Base-by-base conservation (phyloP, 2,888 invertebrate genomes). In the Lordiphosa fenestrarum region DNA sequence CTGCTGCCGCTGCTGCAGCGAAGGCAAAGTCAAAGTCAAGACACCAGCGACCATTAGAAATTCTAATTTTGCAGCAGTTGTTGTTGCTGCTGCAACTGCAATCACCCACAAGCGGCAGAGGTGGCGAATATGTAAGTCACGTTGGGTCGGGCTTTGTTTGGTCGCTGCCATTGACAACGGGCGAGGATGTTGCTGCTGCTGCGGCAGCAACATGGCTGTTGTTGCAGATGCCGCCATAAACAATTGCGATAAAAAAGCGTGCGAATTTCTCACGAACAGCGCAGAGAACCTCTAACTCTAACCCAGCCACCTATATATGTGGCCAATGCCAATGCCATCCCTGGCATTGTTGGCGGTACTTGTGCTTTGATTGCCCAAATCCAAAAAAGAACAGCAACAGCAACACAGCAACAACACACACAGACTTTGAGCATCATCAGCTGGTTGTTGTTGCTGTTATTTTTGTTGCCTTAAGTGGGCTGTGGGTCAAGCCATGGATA, bases 81-180 rank as follows among this genome's bases (percentile, higher is more conserved):
- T 15, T 15, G 15, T 15, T 15, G 15, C 15, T 15, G 59, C 61
- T 51, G 61, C 55, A 53, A 50, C 65, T 53, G 80, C 72, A 77
- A 78, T 82, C 77, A 81, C 84, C 83, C 81, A 71, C 80, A 73
- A 77, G 64, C 81, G 56, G 39, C 54, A 39, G 47, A 83, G 80
- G 84, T 80, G 80, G 80, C 84, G 83, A 80, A 83, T 80, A 80
- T 80, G 84, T 80, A 76, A 80, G 80, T 80, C 80, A 80, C 84
- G 80, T 80, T 80, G 23, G 60, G 53, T 66, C 35, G 69, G 59
- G 50, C 68, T 77, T 74, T 72, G 71, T 83, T 73, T 78, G 73
- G 83, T 69, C 66, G 9, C 72, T 77, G 66, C 69, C 66, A 73
- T 71, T 83, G 81, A 80, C 77, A 75, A 75, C 62, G 56, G 53